phyloP scores from a whole-genome alignment of 2,888 invertebrate species.

The Bombyx huttoni region DNA sequence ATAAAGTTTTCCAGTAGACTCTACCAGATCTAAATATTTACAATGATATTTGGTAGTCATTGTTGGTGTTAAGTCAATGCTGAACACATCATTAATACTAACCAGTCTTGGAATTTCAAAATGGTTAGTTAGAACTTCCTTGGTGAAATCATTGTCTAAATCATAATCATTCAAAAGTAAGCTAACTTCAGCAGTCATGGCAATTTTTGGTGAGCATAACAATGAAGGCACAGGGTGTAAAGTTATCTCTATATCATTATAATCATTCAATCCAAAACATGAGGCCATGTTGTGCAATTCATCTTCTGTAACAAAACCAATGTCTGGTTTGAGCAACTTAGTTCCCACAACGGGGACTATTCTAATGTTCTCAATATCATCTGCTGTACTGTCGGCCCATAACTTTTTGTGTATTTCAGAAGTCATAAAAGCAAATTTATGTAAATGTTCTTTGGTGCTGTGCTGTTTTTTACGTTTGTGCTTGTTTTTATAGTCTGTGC shows the following conservation, averaged over 20 bases:
- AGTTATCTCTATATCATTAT: conserved; percentile 29
- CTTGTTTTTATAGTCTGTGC: conserved; percentile 31
- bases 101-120: conserved; percentile 78
- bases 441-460: conserved; percentile 15
- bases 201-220: conserved; percentile 53
- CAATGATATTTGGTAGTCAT: conserved; percentile 47
- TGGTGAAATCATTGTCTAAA: conserved; percentile 62
- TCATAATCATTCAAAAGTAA: conserved; percentile 54
- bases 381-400: conserved; percentile 28
- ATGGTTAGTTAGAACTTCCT: conserved; percentile 75
- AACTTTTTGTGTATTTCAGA: conserved; percentile 51
- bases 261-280: conserved; percentile 30
- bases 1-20: conserved; percentile 42
- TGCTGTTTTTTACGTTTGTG: conserved; percentile 20
- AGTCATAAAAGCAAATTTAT: conserved; percentile 41
- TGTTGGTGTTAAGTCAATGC: conserved; percentile 71
- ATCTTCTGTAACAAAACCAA: conserved; percentile 40
- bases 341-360: conserved; percentile 51
- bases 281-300: conserved; percentile 42
- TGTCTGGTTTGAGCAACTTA: conserved; percentile 29
- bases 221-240: conserved; percentile 48
- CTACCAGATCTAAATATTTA: conserved; percentile 53
- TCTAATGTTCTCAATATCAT: conserved; percentile 31
- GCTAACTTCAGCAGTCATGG: conserved; percentile 46
- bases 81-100: conserved; percentile 75